phyloP scores from a whole-genome alignment of 92 coral and sea anemone genomes.

The Phymanthus crucifer region DNA sequence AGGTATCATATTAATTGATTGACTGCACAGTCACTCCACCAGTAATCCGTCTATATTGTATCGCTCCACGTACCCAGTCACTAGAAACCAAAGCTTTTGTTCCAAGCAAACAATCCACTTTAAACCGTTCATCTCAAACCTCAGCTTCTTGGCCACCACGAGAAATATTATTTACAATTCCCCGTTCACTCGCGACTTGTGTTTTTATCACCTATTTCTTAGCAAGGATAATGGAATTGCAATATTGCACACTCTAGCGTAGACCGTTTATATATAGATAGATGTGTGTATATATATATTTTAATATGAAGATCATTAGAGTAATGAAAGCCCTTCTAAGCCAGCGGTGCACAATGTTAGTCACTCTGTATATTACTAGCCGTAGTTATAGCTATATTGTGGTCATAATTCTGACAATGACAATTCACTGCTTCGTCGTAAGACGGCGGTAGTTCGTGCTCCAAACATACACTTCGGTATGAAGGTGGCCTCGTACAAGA shows the following conservation, averaged over 20 bases:
- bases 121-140: neutral
- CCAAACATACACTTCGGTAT: constrained; percentile 56
- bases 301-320: neutral
- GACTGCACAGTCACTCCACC: neutral
- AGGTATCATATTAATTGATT: constrained; percentile 23
- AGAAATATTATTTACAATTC: neutral
- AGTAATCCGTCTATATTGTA: neutral
- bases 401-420: constrained; percentile 7
- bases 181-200: neutral
- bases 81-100: neutral
- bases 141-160: neutral
- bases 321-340: neutral
- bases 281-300: neutral
- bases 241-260: constrained; percentile 18
- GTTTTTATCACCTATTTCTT: neutral
- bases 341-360: constrained; percentile 4
- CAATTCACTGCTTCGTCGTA: constrained; percentile 59
- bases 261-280: neutral
- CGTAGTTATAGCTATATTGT: neutral
- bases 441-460: constrained; percentile 61
- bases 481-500: constrained; percentile 49
- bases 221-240: constrained; percentile 2
- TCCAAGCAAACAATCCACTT: neutral
- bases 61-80: neutral
- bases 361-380: neutral